A percentile compares a stretch with the other conserved stretches of the same genome.
Evolutionary conservation across 1,140 invertebrate species (phyloP).

Genomic region (Potamilus streckersoni): DNA sequence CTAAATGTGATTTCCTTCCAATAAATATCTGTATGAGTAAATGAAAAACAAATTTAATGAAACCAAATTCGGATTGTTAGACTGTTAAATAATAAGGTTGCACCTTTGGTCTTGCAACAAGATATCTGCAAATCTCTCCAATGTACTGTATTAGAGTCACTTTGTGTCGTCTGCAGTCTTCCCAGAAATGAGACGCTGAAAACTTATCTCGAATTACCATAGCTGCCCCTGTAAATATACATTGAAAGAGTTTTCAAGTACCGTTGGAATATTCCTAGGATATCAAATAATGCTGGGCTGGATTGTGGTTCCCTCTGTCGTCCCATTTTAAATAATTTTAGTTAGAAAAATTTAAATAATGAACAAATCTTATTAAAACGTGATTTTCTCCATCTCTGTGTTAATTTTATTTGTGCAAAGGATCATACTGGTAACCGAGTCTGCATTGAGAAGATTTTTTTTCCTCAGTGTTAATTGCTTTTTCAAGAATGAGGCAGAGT

Average conservation of each 20-base stretch:
- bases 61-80: neutral
- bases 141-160: slow-evolving; percentile 81
- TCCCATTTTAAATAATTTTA: neutral
- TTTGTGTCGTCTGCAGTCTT: slow-evolving; percentile 51
- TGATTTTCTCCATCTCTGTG: no score
- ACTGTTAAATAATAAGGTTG: neutral
- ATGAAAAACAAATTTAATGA: no score
- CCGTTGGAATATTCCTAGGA: neutral
- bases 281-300: neutral
- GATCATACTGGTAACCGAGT: no score
- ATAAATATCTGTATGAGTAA: no score
- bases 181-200: slow-evolving; percentile 54
- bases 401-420: no score
- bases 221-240: slow-evolving; percentile 44
- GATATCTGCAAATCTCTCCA: slow-evolving; percentile 97
- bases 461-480: no score
- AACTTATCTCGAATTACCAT: slow-evolving; percentile 55
- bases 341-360: neutral
- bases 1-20: no score
- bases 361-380: neutral
- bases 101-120: slow-evolving; percentile 75
- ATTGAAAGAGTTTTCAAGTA: neutral
- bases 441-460: no score
- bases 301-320: neutral
- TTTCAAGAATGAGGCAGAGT: no score